A percentile compares a stretch with the other conserved stretches of the same genome.
Conservation (phyloP, 2,113 vertebrate genomes). For the Ptilonorhynchus violaceus region DNA sequence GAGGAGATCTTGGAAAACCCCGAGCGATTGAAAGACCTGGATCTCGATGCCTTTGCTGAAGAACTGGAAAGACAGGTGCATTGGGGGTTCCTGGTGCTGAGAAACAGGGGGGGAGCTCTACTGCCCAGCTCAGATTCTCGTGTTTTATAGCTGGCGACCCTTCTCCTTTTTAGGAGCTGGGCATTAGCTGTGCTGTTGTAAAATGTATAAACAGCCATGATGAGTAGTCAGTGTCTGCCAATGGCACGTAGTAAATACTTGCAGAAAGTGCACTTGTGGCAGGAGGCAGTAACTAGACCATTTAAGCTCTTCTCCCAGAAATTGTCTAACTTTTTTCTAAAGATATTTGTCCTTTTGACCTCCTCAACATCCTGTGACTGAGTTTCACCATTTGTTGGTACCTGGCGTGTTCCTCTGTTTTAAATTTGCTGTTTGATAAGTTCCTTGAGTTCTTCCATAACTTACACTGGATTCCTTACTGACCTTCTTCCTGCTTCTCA, state of each 20-base stretch:
- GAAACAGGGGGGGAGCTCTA: background rate
- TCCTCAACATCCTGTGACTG: background rate
- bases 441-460: background rate
- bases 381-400: background rate
- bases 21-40: conserved; percentile 94
- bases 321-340: background rate
- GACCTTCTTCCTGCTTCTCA: background rate
- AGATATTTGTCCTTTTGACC: background rate
- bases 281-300: background rate
- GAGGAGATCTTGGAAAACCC: conserved; percentile 98
- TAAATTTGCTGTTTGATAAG: background rate
- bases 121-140: background rate
- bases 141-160: background rate
- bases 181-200: background rate
- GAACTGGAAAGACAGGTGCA: conserved; percentile 96
- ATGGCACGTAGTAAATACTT: background rate
- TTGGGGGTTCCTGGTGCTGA: background rate
- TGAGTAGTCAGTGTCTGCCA: background rate
- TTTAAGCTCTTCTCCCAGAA: background rate
- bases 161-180: background rate
- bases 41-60: conserved; percentile 96
- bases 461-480: background rate
- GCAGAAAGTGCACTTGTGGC: background rate
- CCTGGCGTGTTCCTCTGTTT: background rate
- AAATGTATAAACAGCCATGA: background rate